These are phyloP conservation scores for Prionace glauca DNA, from an alignment of 2,797 vertebrate genomes.

Conservation along the genomic window DNA sequence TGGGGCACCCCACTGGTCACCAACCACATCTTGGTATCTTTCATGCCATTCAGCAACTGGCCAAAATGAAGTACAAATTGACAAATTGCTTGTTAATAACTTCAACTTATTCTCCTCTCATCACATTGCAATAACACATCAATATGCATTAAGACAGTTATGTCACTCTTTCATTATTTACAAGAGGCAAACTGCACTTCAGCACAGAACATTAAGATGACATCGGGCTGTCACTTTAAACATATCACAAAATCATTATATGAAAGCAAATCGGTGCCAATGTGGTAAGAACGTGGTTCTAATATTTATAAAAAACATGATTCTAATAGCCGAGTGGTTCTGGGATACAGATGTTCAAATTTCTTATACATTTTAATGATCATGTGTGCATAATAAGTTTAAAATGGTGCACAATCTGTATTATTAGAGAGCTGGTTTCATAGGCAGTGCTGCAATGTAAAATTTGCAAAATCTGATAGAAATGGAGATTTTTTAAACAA, in stretches of 20 bases:
- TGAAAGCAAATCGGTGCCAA: not conserved
- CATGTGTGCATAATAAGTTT: not conserved
- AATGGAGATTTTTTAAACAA: not conserved
- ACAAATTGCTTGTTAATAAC: not conserved
- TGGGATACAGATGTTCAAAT: not conserved
- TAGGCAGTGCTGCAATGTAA: not conserved
- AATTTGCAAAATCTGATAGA: not conserved
- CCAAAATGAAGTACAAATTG: not conserved
- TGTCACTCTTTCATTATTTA: not conserved
- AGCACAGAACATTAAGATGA: not conserved
- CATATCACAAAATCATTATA: not conserved
- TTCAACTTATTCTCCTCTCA: not conserved
- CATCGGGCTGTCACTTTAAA: not conserved
- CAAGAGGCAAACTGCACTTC: not conserved
- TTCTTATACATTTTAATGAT: not conserved
- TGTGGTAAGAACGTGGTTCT: not conserved
- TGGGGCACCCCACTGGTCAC: no score
- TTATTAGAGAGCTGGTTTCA: not conserved
- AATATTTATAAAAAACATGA: not conserved
- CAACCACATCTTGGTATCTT: not conserved
- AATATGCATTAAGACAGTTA: not conserved
- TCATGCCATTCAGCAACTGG: not conserved
- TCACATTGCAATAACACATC: not conserved
- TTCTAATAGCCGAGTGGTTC: not conserved
- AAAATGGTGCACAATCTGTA: not conserved